Conservation (phyloP, 2,113 vertebrate species). For the Stictonetta naevosa region DNA sequence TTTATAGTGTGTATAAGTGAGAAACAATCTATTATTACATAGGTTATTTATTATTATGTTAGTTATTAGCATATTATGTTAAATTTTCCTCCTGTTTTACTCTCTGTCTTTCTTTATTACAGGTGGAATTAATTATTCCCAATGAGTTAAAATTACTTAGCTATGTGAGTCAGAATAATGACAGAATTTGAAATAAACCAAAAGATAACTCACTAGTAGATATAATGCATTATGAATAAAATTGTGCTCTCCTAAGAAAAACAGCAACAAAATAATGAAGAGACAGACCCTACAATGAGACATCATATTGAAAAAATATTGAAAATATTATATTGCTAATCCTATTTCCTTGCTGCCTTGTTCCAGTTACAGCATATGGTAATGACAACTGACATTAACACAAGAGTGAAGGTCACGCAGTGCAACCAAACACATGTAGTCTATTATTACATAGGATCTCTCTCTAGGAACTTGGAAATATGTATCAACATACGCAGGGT, state of each 20-base stretch:
- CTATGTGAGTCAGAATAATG: not conserved
- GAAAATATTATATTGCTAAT: not conserved
- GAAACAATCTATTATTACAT: rapidly evolving
- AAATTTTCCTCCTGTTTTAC: not conserved
- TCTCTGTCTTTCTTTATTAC: not conserved
- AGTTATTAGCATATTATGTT: not conserved
- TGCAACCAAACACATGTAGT: not conserved
- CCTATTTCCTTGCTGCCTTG: not conserved
- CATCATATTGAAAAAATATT: not conserved
- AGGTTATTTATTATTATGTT: not conserved
- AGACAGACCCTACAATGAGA: not conserved
- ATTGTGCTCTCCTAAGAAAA: not conserved
- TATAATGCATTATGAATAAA: not conserved
- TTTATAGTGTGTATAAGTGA: not conserved
- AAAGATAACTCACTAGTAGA: not conserved
- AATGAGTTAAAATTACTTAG: not conserved
- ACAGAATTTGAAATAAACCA: not conserved
- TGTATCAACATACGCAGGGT: not conserved
- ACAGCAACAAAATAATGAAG: not conserved
- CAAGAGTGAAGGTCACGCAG: not conserved
- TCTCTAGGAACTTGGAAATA: not conserved
- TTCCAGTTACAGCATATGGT: not conserved
- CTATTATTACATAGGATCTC: not conserved
- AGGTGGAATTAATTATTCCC: not conserved
- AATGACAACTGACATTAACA: not conserved